Conservation (phyloP, 2,888 invertebrate species). For the Drosophila robusta region DNA sequence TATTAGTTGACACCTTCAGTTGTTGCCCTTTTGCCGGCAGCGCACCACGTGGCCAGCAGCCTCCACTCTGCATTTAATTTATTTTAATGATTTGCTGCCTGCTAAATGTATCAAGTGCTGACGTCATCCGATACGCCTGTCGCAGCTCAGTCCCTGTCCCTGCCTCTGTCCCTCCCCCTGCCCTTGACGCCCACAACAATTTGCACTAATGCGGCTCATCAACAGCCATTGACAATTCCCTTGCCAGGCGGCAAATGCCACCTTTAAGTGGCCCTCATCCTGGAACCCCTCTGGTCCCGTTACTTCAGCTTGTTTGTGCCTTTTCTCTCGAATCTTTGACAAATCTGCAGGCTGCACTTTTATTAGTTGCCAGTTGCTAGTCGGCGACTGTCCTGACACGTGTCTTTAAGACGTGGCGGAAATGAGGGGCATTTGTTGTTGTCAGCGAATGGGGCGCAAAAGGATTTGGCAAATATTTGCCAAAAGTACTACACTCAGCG, state of each 20-base stretch:
- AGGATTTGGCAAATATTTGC: slow-evolving; percentile 58
- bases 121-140: slow-evolving; percentile 31
- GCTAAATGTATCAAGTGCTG: slow-evolving; percentile 62
- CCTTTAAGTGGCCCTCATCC: slow-evolving; percentile 63
- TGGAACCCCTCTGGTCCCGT: slow-evolving; percentile 8
- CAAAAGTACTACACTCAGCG: slow-evolving; percentile 40
- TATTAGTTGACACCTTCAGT: slow-evolving; percentile 41
- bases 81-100: slow-evolving; percentile 60
- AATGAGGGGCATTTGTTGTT: slow-evolving; percentile 64
- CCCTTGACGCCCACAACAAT: slow-evolving; percentile 72
- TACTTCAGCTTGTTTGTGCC: slow-evolving; percentile 25
- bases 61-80: slow-evolving; percentile 53
- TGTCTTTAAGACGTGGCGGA: slow-evolving; percentile 71
- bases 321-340: slow-evolving; percentile 62
- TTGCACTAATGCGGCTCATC: slow-evolving; percentile 75
- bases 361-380: slow-evolving; percentile 68
- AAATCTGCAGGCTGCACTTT: slow-evolving; percentile 69
- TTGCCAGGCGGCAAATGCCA: slow-evolving; percentile 41
- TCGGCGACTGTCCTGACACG: slow-evolving; percentile 57
- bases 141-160: slow-evolving; percentile 23
- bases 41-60: slow-evolving; percentile 24
- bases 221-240: slow-evolving; percentile 54
- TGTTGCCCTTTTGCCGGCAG: slow-evolving; percentile 22
- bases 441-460: slow-evolving; percentile 39
- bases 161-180: slow-evolving; percentile 55